Evolutionary conservation across 2,888 invertebrate genomes (phyloP).

Genomic region (Pyrgus malvae): DNA sequence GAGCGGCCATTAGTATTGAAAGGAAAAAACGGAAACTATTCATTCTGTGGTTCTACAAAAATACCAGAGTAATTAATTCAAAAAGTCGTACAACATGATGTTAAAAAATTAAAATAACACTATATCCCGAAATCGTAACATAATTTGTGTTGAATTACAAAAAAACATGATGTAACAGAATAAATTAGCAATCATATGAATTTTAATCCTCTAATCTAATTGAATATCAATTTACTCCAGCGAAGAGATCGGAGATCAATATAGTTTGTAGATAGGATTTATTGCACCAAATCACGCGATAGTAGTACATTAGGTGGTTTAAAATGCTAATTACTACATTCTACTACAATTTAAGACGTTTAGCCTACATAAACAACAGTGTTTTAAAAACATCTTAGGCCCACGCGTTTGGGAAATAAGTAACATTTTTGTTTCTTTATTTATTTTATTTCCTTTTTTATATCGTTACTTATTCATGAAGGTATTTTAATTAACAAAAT

Average conservation of each 20-base stretch:
- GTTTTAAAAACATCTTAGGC: not conserved
- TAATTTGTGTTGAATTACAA: not conserved
- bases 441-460: no score
- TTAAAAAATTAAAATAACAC: not conserved
- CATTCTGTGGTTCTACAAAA: no score
- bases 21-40: no score
- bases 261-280: slow-evolving; percentile 7
- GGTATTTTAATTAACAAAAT: no score
- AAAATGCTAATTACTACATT: slow-evolving; percentile 14
- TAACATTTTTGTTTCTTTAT: no score
- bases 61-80: not conserved
- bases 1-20: no score
- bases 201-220: slow-evolving; percentile 21
- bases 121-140: not conserved
- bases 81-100: no score
- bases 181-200: slow-evolving; percentile 18
- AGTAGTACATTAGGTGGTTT: not conserved
- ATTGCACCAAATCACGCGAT: slow-evolving; percentile 22
- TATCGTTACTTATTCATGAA: no score
- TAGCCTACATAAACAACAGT: not conserved
- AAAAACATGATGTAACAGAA: slow-evolving; percentile 12
- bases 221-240: slow-evolving; percentile 13
- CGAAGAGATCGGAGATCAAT: slow-evolving; percentile 5
- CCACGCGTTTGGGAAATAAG: no score
- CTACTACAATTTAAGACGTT: not conserved